These are phyloP conservation scores for Gerris buenoi DNA, from an alignment of 1,140 invertebrate species.

Conservation along the genomic window DNA sequence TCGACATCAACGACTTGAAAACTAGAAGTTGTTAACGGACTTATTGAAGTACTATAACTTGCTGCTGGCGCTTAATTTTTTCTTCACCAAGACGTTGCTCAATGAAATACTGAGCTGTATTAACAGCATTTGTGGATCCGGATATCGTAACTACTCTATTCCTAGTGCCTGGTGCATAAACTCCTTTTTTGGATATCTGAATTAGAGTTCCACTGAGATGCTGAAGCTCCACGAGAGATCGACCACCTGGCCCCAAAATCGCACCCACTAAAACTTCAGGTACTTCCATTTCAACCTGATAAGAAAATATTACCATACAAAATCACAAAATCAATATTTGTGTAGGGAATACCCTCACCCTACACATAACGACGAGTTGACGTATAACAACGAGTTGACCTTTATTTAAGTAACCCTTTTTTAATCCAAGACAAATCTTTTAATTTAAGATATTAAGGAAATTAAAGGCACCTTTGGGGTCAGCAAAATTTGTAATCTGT, in stretches of 20 bases:
- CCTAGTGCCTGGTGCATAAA: conserved; percentile 86
- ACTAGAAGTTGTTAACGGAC: not conserved
- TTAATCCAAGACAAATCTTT: no score
- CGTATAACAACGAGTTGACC: no score
- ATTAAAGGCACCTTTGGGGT: no score
- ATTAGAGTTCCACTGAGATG: conserved; percentile 90
- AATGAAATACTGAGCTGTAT: conserved; percentile 82
- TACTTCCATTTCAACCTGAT: conserved; percentile 70
- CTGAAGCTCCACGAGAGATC: conserved; percentile 91
- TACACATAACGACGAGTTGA: no score
- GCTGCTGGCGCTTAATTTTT: conserved; percentile 78
- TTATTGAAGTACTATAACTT: conserved; percentile 18
- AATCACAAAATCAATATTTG: no score
- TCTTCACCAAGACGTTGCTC: conserved; percentile 90
- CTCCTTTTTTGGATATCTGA: conserved; percentile 96
- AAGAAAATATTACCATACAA: conserved; percentile 5
- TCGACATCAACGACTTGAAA: not conserved
- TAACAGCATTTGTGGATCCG: conserved; percentile 71
- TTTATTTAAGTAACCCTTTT: no score
- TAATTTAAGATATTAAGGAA: no score
- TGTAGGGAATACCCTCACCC: no score
- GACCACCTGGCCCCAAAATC: conserved; percentile 87
- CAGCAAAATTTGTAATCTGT: no score
- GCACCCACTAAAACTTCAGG: conserved; percentile 90
- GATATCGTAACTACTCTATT: conserved; percentile 93